Evolutionary conservation across 2,888 invertebrate species (phyloP), one percentile per base, ranked within the genome.

Genomic region (Epinotia demarniana): DNA sequence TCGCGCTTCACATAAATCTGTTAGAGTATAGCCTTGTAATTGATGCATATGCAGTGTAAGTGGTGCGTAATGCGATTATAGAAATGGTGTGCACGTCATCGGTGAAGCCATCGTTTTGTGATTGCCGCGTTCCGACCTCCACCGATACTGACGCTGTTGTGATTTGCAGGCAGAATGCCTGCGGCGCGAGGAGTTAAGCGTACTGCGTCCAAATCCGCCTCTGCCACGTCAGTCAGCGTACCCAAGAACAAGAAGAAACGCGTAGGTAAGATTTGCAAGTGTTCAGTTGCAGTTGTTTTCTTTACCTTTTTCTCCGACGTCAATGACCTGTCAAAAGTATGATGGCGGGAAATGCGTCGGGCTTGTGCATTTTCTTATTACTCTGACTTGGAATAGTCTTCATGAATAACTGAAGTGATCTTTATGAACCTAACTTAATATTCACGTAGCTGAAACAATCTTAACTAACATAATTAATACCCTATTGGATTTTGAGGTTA

Each of bases 201-300:
- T 83, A 83, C 94, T 80, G 94, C 94, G 80, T 92, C 94, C 69
- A 94, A 94, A 86, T 84, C 92, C 67, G 86, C 90, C 66, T 81
- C 89, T 39, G 80, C 91, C 53, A 79, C 91, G 79, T 84, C 91
- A 66, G 83, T 92, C 67, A 81, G 91, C 77, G 91, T 81, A 13
- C 88, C 93, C 23, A 94, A 93, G 87, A 94, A 90, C 80, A 94
- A 94, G 90, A 94, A 94, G 86, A 94, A 94, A 89, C 93, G 93
- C 81, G 90, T 90, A 90, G 89, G 93, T 93, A 80, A 91, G 92
- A 84, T 68, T 78, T 77, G 76, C 61, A 78, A 83, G 80, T 79
- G 80, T 82, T 81, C 82, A 85, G 84, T 81, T 84, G 86, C 85
- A 87, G 85, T 92, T 93, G 92, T 93, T 93, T 93, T 93, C 92